Conservation (phyloP, 2,113 vertebrate genomes). For the Taxidea taxus region DNA sequence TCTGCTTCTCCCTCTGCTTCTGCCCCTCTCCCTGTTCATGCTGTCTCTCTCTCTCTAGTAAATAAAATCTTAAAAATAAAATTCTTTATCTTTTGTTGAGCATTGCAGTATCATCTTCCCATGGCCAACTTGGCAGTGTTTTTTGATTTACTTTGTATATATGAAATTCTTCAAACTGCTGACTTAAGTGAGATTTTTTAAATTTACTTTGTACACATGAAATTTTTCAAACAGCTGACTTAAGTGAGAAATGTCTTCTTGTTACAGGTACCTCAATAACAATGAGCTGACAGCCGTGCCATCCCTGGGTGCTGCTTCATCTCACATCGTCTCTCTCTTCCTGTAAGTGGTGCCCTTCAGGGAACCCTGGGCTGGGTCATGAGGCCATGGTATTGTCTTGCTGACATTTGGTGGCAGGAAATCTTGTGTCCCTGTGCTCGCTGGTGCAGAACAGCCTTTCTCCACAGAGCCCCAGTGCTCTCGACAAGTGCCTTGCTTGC, state of each 20-base stretch:
- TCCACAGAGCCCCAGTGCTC: background rate
- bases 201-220: background rate
- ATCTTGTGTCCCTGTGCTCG: background rate
- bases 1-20: background rate
- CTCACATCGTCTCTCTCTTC: conserved; percentile 85
- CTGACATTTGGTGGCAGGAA: background rate
- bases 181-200: background rate
- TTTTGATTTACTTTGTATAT: too few relatives aligned
- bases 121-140: background rate
- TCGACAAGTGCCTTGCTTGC: background rate
- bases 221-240: background rate
- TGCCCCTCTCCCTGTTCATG: background rate
- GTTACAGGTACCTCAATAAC: conserved; percentile 91
- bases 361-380: background rate
- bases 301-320: conserved; percentile 86
- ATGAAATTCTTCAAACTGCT: background rate
- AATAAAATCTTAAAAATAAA: background rate
- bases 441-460: background rate
- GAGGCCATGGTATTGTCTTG: fast-evolving
- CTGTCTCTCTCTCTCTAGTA: background rate
- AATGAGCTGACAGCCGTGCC: conserved; percentile 93
- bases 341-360: conserved; percentile 88
- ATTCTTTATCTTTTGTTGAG: background rate
- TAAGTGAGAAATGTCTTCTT: background rate
- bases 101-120: background rate